Conservation (phyloP, 2,113 vertebrate species). For the Brachirus orientalis region DNA sequence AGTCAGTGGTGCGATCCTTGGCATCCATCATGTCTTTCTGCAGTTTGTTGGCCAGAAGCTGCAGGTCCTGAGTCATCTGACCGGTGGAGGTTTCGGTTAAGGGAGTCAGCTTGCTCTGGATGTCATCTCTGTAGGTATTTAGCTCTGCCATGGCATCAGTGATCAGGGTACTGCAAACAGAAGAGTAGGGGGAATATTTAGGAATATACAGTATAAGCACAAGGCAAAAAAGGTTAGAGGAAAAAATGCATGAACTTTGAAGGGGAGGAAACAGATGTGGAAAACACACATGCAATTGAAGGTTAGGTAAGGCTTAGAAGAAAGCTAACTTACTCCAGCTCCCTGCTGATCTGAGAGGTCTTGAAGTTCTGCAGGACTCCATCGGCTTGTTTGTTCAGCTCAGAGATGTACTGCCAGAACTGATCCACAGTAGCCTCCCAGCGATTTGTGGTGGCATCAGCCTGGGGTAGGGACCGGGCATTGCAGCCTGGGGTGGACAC, state of each 20-base stretch:
- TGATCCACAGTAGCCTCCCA: constrained; percentile 80
- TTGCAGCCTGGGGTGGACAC: constrained; percentile 75
- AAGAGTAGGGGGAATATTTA: background rate
- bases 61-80: constrained; percentile 75
- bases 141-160: constrained; percentile 82
- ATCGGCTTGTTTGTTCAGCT: constrained; percentile 73
- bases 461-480: constrained; percentile 68
- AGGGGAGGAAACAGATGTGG: too few relatives aligned
- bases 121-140: constrained; percentile 62
- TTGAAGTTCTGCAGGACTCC: constrained; percentile 72
- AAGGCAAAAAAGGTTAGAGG: background rate
- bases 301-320: too few relatives aligned
- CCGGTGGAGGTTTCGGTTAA: constrained; percentile 58
- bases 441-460: constrained; percentile 43
- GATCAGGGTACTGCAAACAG: constrained; percentile 81
- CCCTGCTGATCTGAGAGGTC: constrained; percentile 77
- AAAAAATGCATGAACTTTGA: background rate
- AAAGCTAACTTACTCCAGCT: constrained; percentile 82
- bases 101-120: constrained; percentile 77
- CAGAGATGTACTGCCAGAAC: constrained; percentile 78
- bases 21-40: constrained; percentile 83
- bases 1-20: constrained; percentile 76
- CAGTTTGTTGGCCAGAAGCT: constrained; percentile 77
- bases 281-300: too few relatives aligned
- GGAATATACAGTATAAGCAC: too few relatives aligned